Conservation (phyloP, 1,140 invertebrate species). For the Papilio helenus region DNA sequence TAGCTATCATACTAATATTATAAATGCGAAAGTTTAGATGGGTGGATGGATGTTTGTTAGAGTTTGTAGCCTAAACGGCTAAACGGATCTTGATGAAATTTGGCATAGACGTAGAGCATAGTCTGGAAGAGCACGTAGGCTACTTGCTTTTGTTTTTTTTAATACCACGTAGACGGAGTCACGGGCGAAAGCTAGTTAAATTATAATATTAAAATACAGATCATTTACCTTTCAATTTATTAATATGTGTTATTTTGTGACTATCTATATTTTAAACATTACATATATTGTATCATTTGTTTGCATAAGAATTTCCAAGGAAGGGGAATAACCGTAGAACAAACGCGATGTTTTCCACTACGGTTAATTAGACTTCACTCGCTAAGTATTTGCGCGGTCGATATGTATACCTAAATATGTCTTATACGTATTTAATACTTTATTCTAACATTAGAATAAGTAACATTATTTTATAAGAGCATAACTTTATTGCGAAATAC, state of each 20-base stretch:
- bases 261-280: background rate
- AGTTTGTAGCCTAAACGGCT: too few species aligned
- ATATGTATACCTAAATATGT: background rate
- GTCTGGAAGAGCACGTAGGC: too few species aligned
- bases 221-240: background rate
- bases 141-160: too few species aligned
- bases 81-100: too few species aligned
- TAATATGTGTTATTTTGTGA: background rate
- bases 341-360: slow-evolving; percentile 1
- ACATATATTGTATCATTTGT: background rate
- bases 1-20: too few species aligned
- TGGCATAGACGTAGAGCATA: too few species aligned
- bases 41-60: too few species aligned
- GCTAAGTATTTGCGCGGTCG: slow-evolving; percentile 2
- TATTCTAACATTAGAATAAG: background rate
- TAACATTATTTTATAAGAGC: background rate
- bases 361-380: slow-evolving; percentile 10
- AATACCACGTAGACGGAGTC: too few species aligned
- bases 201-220: too few species aligned
- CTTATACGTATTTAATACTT: background rate
- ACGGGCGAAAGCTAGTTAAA: too few species aligned
- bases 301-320: background rate
- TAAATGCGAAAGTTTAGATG: too few species aligned
- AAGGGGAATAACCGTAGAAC: background rate
- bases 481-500: background rate